phyloP scores from a whole-genome alignment of 2,888 invertebrate genomes.

The Drosophila affinis region DNA sequence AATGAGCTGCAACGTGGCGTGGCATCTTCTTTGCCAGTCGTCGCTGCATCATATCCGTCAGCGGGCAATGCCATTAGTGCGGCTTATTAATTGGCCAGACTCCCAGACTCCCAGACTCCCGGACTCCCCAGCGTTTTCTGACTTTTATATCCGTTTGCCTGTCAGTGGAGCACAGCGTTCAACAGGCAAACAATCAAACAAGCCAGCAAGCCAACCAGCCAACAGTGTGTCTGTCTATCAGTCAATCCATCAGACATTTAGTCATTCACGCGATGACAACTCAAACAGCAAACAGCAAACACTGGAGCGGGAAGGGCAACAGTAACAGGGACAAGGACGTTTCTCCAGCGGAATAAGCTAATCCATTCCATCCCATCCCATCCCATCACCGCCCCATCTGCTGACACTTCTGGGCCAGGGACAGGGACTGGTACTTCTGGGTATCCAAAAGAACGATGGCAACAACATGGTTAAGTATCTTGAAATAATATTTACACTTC shows the following conservation, averaged over 20 bases:
- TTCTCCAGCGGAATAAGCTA: slow-evolving; percentile 57
- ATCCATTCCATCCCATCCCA: slow-evolving; percentile 42
- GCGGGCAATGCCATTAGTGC: slow-evolving; percentile 63
- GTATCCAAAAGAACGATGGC: slow-evolving; percentile 36
- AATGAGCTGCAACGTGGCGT: slow-evolving; percentile 44
- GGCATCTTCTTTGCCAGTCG: neutral
- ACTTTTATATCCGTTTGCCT: slow-evolving; percentile 59
- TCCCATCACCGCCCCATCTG: slow-evolving; percentile 12
- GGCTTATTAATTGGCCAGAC: slow-evolving; percentile 69
- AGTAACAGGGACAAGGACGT: slow-evolving; percentile 47
- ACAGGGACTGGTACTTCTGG: neutral
- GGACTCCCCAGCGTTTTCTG: slow-evolving; percentile 17
- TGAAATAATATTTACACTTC: slow-evolving; percentile 77
- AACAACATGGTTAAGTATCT: slow-evolving; percentile 75
- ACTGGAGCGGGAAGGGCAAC: slow-evolving; percentile 47
- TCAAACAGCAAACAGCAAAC: slow-evolving; percentile 57
- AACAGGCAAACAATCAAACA: slow-evolving; percentile 40
- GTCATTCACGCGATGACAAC: slow-evolving; percentile 71
- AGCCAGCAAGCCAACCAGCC: neutral
- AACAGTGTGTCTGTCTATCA: slow-evolving; percentile 15
- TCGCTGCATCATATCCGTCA: slow-evolving; percentile 48
- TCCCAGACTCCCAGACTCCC: neutral
- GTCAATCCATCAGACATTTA: slow-evolving; percentile 54
- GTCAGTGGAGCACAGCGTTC: slow-evolving; percentile 45
- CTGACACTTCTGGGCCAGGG: neutral